Evolutionary conservation across 1,140 invertebrate genomes (phyloP).

Genomic region (Spodoptera litura): DNA sequence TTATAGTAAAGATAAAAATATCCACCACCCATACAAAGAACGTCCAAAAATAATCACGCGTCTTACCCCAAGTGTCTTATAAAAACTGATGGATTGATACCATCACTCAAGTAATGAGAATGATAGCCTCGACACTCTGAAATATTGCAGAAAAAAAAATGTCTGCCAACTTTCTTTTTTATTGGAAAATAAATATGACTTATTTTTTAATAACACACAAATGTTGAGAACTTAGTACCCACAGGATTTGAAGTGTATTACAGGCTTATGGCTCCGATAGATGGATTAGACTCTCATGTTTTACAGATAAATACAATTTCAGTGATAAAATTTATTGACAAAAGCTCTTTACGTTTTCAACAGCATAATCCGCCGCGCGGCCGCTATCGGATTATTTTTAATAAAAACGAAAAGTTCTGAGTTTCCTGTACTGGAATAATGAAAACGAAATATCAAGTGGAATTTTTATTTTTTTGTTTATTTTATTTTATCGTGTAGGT

Average conservation of each 20-base stretch:
- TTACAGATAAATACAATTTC: not conserved
- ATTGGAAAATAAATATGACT: slow-evolving; percentile 13
- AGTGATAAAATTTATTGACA: slow-evolving; percentile 24
- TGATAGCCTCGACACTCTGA: slow-evolving; percentile 9
- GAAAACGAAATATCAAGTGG: slow-evolving; percentile 4
- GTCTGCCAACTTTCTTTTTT: slow-evolving; percentile 10
- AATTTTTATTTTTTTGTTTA: not conserved
- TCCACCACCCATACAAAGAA: slow-evolving; percentile 5
- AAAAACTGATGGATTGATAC: slow-evolving; percentile 40
- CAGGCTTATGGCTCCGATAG: not conserved
- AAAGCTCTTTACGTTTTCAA: slow-evolving; percentile 19
- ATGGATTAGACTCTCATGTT: slow-evolving; percentile 25
- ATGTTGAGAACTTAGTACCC: slow-evolving; percentile 12
- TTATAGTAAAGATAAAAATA: slow-evolving; percentile 19
- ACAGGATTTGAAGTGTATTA: slow-evolving; percentile 21
- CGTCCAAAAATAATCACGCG: slow-evolving; percentile 16
- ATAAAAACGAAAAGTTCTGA: not conserved
- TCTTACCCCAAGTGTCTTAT: slow-evolving; percentile 22
- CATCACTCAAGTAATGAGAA: slow-evolving; percentile 35
- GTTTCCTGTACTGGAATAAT: not conserved
- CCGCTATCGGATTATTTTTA: slow-evolving; percentile 2
- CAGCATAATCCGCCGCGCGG: not conserved
- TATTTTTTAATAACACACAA: slow-evolving; percentile 28
- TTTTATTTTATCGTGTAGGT: not conserved
- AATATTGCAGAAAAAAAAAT: slow-evolving; percentile 33